These are phyloP conservation scores for Trichogramma evanescens DNA, from an alignment of 2,888 invertebrate species.

Conservation along the genomic window DNA sequence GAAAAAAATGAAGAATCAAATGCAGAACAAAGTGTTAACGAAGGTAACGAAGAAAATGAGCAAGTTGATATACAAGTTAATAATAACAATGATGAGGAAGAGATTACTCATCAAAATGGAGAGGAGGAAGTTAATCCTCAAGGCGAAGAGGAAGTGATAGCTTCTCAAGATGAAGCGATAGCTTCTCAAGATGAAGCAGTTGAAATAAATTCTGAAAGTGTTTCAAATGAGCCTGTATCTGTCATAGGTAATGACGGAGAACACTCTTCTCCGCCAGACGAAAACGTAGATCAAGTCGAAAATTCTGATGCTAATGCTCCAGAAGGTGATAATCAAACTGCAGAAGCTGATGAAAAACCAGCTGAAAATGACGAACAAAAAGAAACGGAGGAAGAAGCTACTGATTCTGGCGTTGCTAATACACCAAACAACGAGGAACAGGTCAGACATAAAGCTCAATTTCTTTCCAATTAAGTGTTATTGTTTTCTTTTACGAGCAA, in stretches of 20 bases:
- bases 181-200: constrained; percentile 23
- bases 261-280: no score
- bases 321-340: constrained; percentile 10
- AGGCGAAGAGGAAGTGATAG: constrained; percentile 19
- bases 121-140: constrained; percentile 15
- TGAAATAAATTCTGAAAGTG: constrained; percentile 23
- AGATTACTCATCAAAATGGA: background rate
- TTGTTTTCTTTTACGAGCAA: background rate
- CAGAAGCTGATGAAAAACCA: constrained; percentile 6
- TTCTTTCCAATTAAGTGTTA: background rate
- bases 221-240: constrained; percentile 1
- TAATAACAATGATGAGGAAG: constrained; percentile 23
- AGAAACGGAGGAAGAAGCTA: constrained; percentile 26
- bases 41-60: constrained; percentile 22
- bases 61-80: constrained; percentile 20
- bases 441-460: constrained; percentile 27
- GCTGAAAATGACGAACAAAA: constrained; percentile 19
- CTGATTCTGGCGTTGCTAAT: constrained; percentile 51
- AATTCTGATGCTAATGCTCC: background rate
- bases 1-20: constrained; percentile 26
- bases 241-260: constrained; percentile 13
- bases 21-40: constrained; percentile 17
- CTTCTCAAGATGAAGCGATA: constrained; percentile 22
- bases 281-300: background rate
- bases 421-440: constrained; percentile 50